Evolutionary conservation across 1,140 invertebrate species (phyloP).

Genomic region (Periplaneta americana): DNA sequence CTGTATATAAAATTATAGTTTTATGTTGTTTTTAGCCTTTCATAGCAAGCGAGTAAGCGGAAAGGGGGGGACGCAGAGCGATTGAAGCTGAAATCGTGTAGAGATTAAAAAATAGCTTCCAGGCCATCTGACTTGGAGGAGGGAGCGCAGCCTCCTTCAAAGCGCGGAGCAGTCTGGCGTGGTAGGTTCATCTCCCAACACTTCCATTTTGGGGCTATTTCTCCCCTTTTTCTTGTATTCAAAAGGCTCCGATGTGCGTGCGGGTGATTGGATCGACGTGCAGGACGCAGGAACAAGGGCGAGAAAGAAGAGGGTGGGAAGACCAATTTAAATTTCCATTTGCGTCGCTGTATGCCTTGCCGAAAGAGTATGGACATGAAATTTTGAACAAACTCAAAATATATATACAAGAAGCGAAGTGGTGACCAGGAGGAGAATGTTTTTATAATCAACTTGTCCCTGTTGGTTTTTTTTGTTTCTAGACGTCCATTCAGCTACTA

Average conservation of each 20-base stretch:
- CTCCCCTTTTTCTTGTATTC: background rate
- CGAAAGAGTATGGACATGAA: background rate
- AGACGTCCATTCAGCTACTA: too few relatives aligned
- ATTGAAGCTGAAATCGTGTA: background rate
- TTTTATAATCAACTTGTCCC: background rate
- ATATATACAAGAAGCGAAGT: background rate
- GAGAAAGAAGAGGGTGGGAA: background rate
- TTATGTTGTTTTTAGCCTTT: too few relatives aligned
- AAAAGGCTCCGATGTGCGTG: background rate
- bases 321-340: background rate
- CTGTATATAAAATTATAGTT: too few relatives aligned
- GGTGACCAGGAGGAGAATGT: background rate
- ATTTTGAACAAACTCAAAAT: background rate
- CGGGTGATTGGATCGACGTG: background rate
- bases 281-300: background rate
- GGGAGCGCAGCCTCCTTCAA: background rate
- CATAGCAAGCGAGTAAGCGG: too few relatives aligned
- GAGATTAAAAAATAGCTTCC: background rate
- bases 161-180: background rate
- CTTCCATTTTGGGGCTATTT: background rate
- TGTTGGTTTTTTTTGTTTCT: background rate
- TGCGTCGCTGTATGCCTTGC: background rate
- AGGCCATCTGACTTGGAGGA: background rate
- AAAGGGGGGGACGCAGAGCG: too few relatives aligned
- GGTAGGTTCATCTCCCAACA: background rate